Percentiles rank a stretch among this genome's conserved stretches.
Evolutionary conservation across 2,113 vertebrate species (phyloP).

Genomic region (Tringa solitaria): DNA sequence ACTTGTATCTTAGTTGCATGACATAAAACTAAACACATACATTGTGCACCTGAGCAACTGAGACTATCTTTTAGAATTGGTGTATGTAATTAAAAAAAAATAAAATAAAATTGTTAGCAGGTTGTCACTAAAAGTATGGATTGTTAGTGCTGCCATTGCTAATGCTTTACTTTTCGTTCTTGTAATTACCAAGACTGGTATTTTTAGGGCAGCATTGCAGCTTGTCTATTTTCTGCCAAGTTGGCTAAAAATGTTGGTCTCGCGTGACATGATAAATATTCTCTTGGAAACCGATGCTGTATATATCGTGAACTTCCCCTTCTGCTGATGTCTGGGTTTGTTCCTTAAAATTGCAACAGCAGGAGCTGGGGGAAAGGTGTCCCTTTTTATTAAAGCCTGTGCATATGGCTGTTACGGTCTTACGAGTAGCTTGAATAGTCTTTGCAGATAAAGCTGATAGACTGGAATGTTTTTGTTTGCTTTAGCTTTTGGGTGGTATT

Average conservation of each 20-base stretch:
- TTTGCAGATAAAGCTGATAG: neutral
- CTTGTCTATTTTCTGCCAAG: conserved; percentile 46
- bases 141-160: neutral
- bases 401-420: neutral
- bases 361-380: neutral
- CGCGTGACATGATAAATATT: neutral
- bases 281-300: neutral
- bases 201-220: conserved; percentile 56
- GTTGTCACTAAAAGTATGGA: neutral
- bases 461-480: conserved; percentile 27
- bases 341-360: neutral
- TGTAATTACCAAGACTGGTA: conserved; percentile 12
- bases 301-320: conserved; percentile 2
- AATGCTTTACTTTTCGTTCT: neutral
- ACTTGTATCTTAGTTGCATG: neutral
- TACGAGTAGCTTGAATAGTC: neutral
- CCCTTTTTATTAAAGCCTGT: neutral
- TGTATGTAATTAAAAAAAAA: neutral
- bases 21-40: neutral
- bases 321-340: neutral
- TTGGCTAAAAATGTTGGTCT: conserved; percentile 47
- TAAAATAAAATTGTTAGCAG: neutral
- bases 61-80: neutral
- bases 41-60: neutral
- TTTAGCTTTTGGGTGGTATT: conserved; percentile 24